Conservation (phyloP, 2,888 invertebrate species). For the Drosophila algonquin region DNA sequence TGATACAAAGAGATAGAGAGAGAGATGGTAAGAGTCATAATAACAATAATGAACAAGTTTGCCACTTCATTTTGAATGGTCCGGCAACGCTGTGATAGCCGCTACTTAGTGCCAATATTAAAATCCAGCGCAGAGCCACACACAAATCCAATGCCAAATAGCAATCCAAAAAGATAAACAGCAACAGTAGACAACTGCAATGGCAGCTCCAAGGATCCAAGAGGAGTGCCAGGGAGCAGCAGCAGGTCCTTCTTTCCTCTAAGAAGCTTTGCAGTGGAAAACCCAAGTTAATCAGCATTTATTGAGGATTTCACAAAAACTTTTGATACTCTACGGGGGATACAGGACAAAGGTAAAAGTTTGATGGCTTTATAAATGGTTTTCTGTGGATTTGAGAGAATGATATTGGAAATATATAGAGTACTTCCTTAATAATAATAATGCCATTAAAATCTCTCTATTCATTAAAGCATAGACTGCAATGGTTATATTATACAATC, state of each 20-base stretch:
- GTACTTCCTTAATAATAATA: too few species aligned
- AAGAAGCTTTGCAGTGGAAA: slow-evolving; percentile 9
- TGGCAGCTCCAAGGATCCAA: not conserved
- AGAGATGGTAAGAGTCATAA: slow-evolving; percentile 46
- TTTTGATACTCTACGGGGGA: slow-evolving; percentile 13
- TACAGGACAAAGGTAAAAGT: not conserved
- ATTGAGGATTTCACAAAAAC: slow-evolving; percentile 50
- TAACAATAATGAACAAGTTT: slow-evolving; percentile 77
- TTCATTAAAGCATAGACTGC: not conserved
- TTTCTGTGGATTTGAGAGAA: too few species aligned
- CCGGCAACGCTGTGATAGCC: slow-evolving; percentile 55
- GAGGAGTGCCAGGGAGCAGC: not conserved
- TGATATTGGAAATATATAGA: too few species aligned
- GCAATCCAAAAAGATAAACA: slow-evolving; percentile 58
- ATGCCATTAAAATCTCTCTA: too few species aligned
- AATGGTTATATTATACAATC: too few species aligned
- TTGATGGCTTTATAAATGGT: not conserved
- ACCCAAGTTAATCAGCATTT: slow-evolving; percentile 71
- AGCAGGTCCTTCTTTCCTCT: not conserved
- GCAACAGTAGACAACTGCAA: slow-evolving; percentile 23
- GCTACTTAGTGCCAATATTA: slow-evolving; percentile 74
- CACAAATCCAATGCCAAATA: slow-evolving; percentile 52
- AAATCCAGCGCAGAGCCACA: slow-evolving; percentile 42
- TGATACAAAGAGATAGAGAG: slow-evolving; percentile 14
- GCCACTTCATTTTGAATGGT: slow-evolving; percentile 75